Percentiles rank a stretch among this genome's conserved stretches.
Conservation (phyloP, 2,113 vertebrate genomes). For the Gnathonemus longibarbis region DNA sequence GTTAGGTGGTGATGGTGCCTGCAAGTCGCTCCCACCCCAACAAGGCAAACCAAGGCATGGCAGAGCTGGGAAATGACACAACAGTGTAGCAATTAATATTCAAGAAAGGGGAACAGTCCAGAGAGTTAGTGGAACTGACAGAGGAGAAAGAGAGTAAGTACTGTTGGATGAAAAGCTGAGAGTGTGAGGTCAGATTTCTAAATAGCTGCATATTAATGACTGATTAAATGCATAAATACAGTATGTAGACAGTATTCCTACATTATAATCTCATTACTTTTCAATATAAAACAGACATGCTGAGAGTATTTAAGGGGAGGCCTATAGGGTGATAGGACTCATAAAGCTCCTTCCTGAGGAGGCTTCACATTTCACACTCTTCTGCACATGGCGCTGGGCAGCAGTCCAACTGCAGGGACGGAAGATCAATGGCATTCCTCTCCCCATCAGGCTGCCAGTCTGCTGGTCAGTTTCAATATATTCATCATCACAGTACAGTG, state of each 20-base stretch:
- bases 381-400: neutral
- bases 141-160: neutral
- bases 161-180: neutral
- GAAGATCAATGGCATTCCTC: conserved; percentile 13
- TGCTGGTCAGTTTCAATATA: neutral
- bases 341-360: neutral
- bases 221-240: neutral
- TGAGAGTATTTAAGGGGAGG: neutral
- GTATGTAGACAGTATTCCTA: neutral
- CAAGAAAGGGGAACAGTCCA: neutral
- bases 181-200: neutral
- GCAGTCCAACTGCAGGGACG: neutral
- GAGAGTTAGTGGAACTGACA: neutral
- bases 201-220: neutral
- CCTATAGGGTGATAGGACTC: neutral
- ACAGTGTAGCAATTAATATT: neutral
- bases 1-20: neutral
- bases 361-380: neutral
- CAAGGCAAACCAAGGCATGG: neutral
- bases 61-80: neutral
- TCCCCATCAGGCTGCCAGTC: neutral
- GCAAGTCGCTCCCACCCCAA: neutral
- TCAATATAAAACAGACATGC: neutral
- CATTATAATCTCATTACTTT: neutral
- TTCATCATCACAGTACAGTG: conserved; percentile 16